Percentiles rank a stretch among this genome's conserved stretches.
Conservation (phyloP, 2,888 invertebrate genomes). For the Callimorpha dominula region DNA sequence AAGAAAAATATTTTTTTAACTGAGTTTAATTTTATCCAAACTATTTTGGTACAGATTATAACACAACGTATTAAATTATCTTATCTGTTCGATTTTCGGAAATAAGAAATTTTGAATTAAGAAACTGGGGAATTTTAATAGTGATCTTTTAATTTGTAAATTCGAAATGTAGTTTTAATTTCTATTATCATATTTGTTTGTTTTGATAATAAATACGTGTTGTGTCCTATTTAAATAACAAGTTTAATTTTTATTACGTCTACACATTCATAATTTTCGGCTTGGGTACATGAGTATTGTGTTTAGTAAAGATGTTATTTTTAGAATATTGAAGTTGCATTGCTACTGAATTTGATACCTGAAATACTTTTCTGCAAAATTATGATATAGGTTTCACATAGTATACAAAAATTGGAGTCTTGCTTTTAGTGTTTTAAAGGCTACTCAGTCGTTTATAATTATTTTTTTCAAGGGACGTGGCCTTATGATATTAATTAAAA, state of each 20-base stretch:
- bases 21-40: background rate
- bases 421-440: too few species aligned
- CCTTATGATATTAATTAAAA: too few species aligned
- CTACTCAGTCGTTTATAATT: too few species aligned
- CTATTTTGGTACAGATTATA: background rate
- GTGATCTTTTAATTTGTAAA: conserved; percentile 1
- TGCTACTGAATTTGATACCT: background rate
- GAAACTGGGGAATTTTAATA: background rate
- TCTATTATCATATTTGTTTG: conserved; percentile 2
- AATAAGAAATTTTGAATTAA: background rate
- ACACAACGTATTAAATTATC: background rate
- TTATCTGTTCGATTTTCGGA: background rate
- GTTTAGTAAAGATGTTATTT: background rate
- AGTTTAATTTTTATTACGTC: background rate
- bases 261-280: background rate
- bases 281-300: background rate
- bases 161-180: conserved; percentile 3
- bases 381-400: background rate
- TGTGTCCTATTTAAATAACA: background rate
- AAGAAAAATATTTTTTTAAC: too few species aligned
- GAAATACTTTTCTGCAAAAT: background rate
- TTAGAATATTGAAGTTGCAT: background rate
- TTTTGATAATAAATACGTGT: conserved; percentile 5
- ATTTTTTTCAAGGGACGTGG: too few species aligned
- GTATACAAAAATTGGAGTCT: background rate